A percentile compares a stretch with the other conserved stretches of the same genome.
Evolutionary conservation across 2,888 invertebrate species (phyloP).

Genomic region (Acrobasis suavella): DNA sequence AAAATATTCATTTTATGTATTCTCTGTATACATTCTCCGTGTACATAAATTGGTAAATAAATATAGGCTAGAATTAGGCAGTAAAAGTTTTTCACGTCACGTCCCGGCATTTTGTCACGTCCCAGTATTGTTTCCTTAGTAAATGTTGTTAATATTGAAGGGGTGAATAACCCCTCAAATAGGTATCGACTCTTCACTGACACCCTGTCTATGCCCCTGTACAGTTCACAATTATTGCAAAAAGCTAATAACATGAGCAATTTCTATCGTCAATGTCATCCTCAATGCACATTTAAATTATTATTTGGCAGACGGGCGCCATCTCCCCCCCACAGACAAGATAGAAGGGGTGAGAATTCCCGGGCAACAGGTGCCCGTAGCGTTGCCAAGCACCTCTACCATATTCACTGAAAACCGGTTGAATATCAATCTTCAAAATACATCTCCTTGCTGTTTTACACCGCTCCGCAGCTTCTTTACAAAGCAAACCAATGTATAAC

Average conservation of each 20-base stretch:
- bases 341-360: slow-evolving; percentile 26
- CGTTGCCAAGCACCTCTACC: slow-evolving; percentile 43
- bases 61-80: too few relatives aligned
- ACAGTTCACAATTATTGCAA: too few relatives aligned
- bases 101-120: too few relatives aligned
- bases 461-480: background rate
- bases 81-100: too few relatives aligned
- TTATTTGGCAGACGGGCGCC: background rate
- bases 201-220: too few relatives aligned
- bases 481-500: slow-evolving; percentile 30
- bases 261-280: background rate
- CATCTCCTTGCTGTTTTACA: background rate
- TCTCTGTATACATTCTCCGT: too few relatives aligned
- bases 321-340: slow-evolving; percentile 22
- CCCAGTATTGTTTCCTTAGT: too few relatives aligned
- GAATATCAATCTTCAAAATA: slow-evolving; percentile 24
- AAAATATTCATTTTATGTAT: too few relatives aligned
- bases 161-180: too few relatives aligned
- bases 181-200: too few relatives aligned
- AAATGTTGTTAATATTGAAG: too few relatives aligned
- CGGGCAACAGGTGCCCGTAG: slow-evolving; percentile 57
- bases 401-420: slow-evolving; percentile 35
- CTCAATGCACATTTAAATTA: slow-evolving; percentile 14
- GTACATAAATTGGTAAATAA: too few relatives aligned
- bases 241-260: background rate